Conservation (phyloP, 2,113 vertebrate genomes). For the Carlito syrichta region DNA sequence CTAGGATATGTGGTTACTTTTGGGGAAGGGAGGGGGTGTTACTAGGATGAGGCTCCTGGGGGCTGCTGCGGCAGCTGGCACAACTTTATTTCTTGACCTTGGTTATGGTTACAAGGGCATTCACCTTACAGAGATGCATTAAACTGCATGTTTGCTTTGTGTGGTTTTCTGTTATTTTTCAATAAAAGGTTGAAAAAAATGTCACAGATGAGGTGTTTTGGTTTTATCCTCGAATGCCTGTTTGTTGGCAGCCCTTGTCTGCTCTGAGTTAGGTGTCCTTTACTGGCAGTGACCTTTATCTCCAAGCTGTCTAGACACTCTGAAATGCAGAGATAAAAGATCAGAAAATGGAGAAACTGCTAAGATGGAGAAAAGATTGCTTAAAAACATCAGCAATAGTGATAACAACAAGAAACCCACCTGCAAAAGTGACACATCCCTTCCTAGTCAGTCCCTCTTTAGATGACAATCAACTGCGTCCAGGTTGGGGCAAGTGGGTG, state of each 20-base stretch:
- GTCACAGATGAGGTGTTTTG: neutral
- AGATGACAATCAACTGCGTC: neutral
- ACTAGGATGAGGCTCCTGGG: neutral
- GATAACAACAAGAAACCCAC: neutral
- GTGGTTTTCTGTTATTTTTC: slow-evolving; percentile 38
- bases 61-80: neutral
- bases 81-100: neutral
- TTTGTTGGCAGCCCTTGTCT: neutral
- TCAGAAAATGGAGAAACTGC: neutral
- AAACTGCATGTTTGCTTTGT: neutral
- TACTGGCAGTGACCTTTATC: neutral
- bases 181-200: slow-evolving; percentile 2
- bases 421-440: neutral
- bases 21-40: neutral
- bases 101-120: neutral
- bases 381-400: neutral
- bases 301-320: neutral
- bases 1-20: neutral
- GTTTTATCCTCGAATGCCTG: neutral
- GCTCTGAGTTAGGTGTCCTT: neutral
- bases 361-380: neutral
- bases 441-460: neutral
- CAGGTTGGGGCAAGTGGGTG: neutral
- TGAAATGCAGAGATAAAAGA: neutral
- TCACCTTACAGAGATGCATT: slow-evolving; percentile 4